Base-by-base conservation (phyloP, 2,797 vertebrate genomes). In the Liasis olivaceus region DNA sequence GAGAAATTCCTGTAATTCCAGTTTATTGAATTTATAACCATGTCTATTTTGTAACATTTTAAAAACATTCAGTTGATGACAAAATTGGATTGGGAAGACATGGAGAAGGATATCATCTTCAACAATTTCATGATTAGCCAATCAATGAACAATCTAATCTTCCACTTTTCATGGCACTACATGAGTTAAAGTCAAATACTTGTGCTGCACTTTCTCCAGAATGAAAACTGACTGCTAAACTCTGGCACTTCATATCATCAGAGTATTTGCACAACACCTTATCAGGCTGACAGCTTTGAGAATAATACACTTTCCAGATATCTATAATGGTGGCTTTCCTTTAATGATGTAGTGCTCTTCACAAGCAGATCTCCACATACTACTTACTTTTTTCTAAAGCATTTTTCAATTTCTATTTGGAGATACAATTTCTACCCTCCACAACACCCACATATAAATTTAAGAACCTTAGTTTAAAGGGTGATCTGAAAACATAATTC, bases 241-340 rank as follows among this genome's bases (percentile, higher is more conserved):
- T 92, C 86, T 4, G 51, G 47, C 91, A 15, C 20, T 95, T 88
- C 90, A 0, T 87, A 94, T 93, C 91, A 95, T 62, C 85, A 62
- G 93, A 58, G 31, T 95, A 91, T 94, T 94, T 94, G 14, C 64
- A 95, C 90, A 95, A 93, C 60, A 93, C 28, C 86, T 88, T 86
- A 92, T 85, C 85, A 92, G 91, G 69, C 36, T 5, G 36, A 72
- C 90, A 94, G 60, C n/a, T 95, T 93, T 89, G 87, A 91, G 84
- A 96, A 94, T 28, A 91, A 94, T 28, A 89, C 54, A 87, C 59
- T 94, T 94, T 89, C 85, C 90, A 47, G 91, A 60, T 77, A 60
- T 26, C 28, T 66, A 7, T 63, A 89, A 91, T 54, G 42, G 14
- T 90, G 9, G 4, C 47, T 91, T 93, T 94, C 24, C 88, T 94